Percentiles rank a stretch among this genome's conserved stretches.
phyloP scores from a whole-genome alignment of 2,888 invertebrate genomes.

The Nipponacmea schrenckii region DNA sequence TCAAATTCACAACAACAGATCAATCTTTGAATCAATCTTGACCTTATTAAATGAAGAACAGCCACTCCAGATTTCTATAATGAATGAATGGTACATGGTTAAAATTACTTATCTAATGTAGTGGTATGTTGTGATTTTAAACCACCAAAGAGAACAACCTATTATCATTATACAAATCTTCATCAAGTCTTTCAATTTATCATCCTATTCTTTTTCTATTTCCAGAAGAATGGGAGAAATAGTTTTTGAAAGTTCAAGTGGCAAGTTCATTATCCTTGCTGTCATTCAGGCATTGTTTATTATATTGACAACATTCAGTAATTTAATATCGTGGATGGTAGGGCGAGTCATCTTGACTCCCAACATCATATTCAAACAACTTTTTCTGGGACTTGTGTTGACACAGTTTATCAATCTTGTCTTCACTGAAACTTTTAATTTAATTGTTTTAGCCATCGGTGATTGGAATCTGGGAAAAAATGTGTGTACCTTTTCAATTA shows the following conservation, averaged over 20 bases:
- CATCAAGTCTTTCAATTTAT: too few relatives aligned
- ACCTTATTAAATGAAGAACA: too few relatives aligned
- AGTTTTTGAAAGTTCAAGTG: not conserved
- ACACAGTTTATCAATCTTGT: not conserved
- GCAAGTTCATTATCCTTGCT: not conserved
- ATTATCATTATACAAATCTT: too few relatives aligned
- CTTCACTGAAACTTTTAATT: not conserved
- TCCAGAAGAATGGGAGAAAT: slow-evolving; percentile 3
- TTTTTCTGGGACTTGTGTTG: not conserved
- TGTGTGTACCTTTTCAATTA: slow-evolving; percentile 4
- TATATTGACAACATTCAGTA: not conserved
- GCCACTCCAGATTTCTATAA: too few relatives aligned
- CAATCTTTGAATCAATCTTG: too few relatives aligned
- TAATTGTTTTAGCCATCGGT: not conserved
- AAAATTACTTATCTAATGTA: too few relatives aligned
- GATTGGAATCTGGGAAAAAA: not conserved
- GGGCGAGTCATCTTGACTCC: not conserved
- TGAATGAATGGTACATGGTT: too few relatives aligned
- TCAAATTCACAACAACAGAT: too few relatives aligned
- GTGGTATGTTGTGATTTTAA: too few relatives aligned
- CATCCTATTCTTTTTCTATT: too few relatives aligned
- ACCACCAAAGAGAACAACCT: too few relatives aligned
- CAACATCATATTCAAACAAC: not conserved
- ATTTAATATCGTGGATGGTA: not conserved
- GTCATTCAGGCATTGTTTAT: not conserved